These are phyloP conservation scores for Nothocercus julius DNA, from an alignment of 2,113 vertebrate species.

Conservation along the genomic window DNA sequence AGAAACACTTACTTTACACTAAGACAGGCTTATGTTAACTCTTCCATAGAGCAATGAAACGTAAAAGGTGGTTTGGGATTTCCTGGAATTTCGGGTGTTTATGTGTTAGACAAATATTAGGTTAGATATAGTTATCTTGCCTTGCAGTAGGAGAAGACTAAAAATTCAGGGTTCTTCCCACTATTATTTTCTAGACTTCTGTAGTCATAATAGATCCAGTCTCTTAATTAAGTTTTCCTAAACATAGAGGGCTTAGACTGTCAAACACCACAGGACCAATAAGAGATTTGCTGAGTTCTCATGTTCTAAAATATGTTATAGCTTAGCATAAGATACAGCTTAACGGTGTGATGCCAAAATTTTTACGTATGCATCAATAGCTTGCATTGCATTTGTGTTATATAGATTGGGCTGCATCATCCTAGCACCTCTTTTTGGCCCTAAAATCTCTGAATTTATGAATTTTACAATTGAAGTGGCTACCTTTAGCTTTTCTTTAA, in stretches of 20 bases:
- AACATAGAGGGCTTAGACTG: not conserved
- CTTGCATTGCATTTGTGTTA: not conserved
- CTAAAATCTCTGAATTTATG: not conserved
- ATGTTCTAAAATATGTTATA: not conserved
- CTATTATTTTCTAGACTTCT: not conserved
- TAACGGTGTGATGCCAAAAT: not conserved
- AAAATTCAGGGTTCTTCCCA: not conserved
- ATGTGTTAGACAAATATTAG: not conserved
- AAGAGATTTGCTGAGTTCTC: not conserved
- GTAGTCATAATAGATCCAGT: not conserved
- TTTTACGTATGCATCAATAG: fast-evolving
- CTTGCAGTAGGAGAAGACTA: not conserved
- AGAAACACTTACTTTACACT: not conserved
- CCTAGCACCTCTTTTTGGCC: not conserved
- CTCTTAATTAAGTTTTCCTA: not conserved
- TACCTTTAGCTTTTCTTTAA: not conserved
- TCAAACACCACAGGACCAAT: not conserved
- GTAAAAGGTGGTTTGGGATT: not conserved
- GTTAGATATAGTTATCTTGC: not conserved
- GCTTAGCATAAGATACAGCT: not conserved
- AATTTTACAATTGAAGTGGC: not conserved
- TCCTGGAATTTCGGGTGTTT: not conserved
- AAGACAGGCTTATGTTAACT: not conserved
- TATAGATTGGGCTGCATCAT: not conserved
- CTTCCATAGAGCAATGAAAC: not conserved